Evolutionary conservation across 2,113 vertebrate genomes (phyloP), one percentile per base, ranked within the genome.

Genomic region (Suncus etruscus): DNA sequence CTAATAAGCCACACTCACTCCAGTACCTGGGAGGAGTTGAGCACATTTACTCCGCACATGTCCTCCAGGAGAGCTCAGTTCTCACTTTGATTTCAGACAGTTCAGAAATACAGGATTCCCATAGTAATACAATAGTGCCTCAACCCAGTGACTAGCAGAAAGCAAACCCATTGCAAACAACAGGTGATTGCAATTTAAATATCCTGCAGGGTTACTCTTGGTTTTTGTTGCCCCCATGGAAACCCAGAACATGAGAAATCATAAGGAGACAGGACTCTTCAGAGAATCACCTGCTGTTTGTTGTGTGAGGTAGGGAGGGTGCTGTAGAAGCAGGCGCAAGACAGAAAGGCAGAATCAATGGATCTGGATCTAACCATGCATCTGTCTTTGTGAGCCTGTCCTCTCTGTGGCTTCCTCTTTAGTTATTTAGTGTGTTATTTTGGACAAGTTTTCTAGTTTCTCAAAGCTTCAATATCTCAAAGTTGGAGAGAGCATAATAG

Each of bases 181-280:
- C 78, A 31, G 29, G 39, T 84, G 29, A 77, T 61, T 45, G 45
- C 73, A 32, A 15, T 92, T n/a, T 31, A 70, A 82, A 63, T 77
- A 51, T 50, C 63, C 72, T 88, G 58, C 82, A 24, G 22, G 70
- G 54, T 85, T 65, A 39, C 29, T 16, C 24, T 47, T 83, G 65
- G 73, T 76, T 87, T 91, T 83, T 72, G 11, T 83, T 51, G 65
- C 29, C 47, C 18, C 65, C 58, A 39, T 25, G 45, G 47, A 88
- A 58, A 29, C 58, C 8, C 18, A 70, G 24, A 78, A 73, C 20
- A 58, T n/a, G 14, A 68, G 82, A 39, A 11, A 9, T n/a, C 47
- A 24, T 69, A 63, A 74, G 50, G 83, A 78, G 18, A 69, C 47
- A 73, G 32, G 32, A 11, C 11, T 51, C 50, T 8, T 77, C 69